A percentile compares a stretch with the other conserved stretches of the same genome.
These are phyloP conservation scores for Diogma glabrata DNA, from an alignment of 2,888 invertebrate species.

Conservation along the genomic window DNA sequence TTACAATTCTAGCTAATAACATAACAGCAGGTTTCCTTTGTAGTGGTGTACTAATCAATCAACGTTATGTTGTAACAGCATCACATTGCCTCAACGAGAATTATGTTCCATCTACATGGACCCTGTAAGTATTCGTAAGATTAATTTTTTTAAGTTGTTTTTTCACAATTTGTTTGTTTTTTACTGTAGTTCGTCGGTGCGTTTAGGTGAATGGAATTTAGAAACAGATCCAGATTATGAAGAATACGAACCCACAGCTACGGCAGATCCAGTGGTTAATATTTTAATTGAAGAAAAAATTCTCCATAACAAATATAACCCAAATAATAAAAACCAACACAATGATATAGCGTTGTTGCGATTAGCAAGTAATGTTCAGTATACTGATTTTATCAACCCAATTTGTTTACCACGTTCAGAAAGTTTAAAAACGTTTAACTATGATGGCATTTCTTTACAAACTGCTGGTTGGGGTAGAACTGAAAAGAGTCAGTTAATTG, in stretches of 20 bases:
- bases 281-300: slow-evolving; percentile 50
- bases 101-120: slow-evolving; percentile 11
- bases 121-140: neutral
- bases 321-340: slow-evolving; percentile 44
- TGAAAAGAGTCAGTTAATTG: no score
- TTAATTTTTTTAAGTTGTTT: neutral
- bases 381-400: slow-evolving; percentile 33
- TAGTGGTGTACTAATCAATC: slow-evolving; percentile 31
- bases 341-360: slow-evolving; percentile 64
- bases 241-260: neutral
- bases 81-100: slow-evolving; percentile 45
- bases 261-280: slow-evolving; percentile 38
- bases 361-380: slow-evolving; percentile 40
- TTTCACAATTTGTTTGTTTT: neutral
- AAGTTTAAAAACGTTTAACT: slow-evolving; percentile 29
- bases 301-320: slow-evolving; percentile 51
- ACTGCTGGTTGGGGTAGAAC: slow-evolving; percentile 58
- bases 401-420: slow-evolving; percentile 35
- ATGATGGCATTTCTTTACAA: slow-evolving; percentile 37
- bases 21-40: slow-evolving; percentile 47
- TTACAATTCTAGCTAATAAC: slow-evolving; percentile 37
- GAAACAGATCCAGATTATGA: slow-evolving; percentile 40
- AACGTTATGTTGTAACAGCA: slow-evolving; percentile 15
- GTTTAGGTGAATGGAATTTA: slow-evolving; percentile 42
- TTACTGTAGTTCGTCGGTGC: slow-evolving; percentile 18